Evolutionary conservation across 64 coral and sea anemone genomes (phyloP), one percentile per base, ranked within the genome.

Genomic region (Pocillopora verrucosa): DNA sequence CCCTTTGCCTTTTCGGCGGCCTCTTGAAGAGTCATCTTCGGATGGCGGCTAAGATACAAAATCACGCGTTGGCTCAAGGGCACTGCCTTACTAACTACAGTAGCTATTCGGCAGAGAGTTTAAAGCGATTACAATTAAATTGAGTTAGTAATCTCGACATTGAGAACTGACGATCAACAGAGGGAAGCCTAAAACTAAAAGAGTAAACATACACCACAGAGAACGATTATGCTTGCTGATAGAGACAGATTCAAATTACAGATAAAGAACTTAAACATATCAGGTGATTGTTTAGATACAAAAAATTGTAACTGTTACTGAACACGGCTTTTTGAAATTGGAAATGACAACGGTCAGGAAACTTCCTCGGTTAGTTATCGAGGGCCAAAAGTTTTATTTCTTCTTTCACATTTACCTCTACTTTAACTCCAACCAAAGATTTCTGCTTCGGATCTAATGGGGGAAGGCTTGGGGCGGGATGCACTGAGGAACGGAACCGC

Each of bases 401-500:
- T 5, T 4, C 13, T 14, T 30, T 14, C 70, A 12, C 24, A 0
- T 56, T 78, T 90, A 98, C 93, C 65, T 98, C 93, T 74, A 93
- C 84, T 64, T 73, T 92, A 41, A 80, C 82, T 68, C 87, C 96
- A 75, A 98, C 83, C 13, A 98, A 93, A 81, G 96, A 95, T 20
- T 90, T 95, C 13, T 92, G 83, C 19, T 99, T 95, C 36, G 61
- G 51, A 82, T 95, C 69, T 65, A 99, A 77, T 0, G 97, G 97
- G 5, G 97, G 97, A 19, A 99, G 85, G 65, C 77, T 90, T 13
- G 93, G 84, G 35, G 91, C 93, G 20, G 97, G 97, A 75, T 95
- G 94, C 17, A 99, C 97, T 0, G 91, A 93, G 45, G 97, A 95
- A 20, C 97, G 93, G 86, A 99, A 99, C 20, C 97, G 90, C 72